Base-by-base conservation (phyloP, 2,888 invertebrate genomes). In the Acanthoscelides obtectus region DNA sequence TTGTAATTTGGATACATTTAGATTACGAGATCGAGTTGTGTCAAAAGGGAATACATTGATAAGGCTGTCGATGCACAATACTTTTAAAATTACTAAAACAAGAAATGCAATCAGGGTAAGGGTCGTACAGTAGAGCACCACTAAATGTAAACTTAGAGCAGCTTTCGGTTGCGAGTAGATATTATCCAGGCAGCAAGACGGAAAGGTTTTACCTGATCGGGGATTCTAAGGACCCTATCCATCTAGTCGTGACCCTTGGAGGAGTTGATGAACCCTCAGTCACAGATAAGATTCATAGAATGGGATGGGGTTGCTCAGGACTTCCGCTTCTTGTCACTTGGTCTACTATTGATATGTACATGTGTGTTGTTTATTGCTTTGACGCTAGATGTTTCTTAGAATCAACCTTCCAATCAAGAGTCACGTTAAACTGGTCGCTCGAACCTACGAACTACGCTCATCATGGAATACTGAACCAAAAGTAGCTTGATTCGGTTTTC, bases 81-180 rank as follows among this genome's bases (percentile, higher is more conserved):
- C 77, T 73, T 70, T 71, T n/a, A 65, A 45, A 45, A 45, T 45
- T 76, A 80, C 78, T 66, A 20, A 66, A 66, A 66, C 45, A 81
- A 76, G 81, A 83, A 82, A 84, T 83, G 81, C 80, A 84, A 84
- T 84, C 85, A 85, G 85, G 85, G 84, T 85, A 84, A 84, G 84
- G 83, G 83, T 84, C 83, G 83, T 84, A 83, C 82, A 80, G 80
- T 83, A 84, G 80, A 83, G 83, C 83, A 84, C 83, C 83, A 83
- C 82, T 81, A 79, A 81, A 77, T 79, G 79, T 82, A 81, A 79
- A 77, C 78, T 4, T 79, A 83, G 80, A 77, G 78, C 83, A 83
- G 83, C 83, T 83, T 64, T 25, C 83, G 78, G 81, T 81, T 82
- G 80, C 80, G 78, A 82, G 80, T 83, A 82, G 81, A 80, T 81